A percentile compares a stretch with the other conserved stretches of the same genome.
phyloP scores from a whole-genome alignment of 2,113 vertebrate species.

The Trematocara marginatum region DNA sequence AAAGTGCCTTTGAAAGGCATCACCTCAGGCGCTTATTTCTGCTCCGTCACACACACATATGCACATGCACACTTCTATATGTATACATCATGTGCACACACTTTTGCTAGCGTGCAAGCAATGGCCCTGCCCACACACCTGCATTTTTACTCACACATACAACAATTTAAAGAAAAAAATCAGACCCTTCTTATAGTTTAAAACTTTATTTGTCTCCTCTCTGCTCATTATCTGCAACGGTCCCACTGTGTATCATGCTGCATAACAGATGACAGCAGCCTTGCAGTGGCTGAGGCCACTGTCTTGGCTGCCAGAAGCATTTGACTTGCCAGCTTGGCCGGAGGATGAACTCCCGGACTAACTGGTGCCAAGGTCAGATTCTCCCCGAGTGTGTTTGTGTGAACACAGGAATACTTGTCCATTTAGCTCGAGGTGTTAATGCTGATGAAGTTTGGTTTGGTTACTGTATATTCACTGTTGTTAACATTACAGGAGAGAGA shows the following conservation, averaged over 20 bases:
- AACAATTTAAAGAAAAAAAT: not conserved
- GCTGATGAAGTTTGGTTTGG: constrained; percentile 43
- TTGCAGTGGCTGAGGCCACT: constrained; percentile 12
- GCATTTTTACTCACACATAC: not conserved
- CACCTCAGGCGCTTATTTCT: constrained; percentile 70
- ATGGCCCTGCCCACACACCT: not conserved
- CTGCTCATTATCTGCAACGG: not conserved
- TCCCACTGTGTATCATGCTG: constrained; percentile 4
- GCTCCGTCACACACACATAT: constrained; percentile 20
- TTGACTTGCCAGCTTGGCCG: constrained; percentile 57
- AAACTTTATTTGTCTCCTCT: not conserved
- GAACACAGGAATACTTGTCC: not conserved
- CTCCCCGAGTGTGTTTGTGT: not conserved
- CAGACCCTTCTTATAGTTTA: not conserved
- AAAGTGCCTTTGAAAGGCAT: constrained; percentile 77
- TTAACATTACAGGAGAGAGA: constrained; percentile 4
- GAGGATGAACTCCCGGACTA: constrained; percentile 49
- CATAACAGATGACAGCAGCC: constrained; percentile 55
- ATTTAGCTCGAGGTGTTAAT: constrained; percentile 26
- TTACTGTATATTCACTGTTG: constrained; percentile 1
- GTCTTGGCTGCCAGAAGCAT: constrained; percentile 45
- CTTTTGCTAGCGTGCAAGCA: not conserved
- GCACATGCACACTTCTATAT: not conserved
- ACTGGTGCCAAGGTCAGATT: constrained; percentile 63
- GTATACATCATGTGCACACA: not conserved